Evolutionary conservation across 2,113 vertebrate species (phyloP), one percentile per base, ranked within the genome.

Genomic region (Astatotilapia flaviijosephi): DNA sequence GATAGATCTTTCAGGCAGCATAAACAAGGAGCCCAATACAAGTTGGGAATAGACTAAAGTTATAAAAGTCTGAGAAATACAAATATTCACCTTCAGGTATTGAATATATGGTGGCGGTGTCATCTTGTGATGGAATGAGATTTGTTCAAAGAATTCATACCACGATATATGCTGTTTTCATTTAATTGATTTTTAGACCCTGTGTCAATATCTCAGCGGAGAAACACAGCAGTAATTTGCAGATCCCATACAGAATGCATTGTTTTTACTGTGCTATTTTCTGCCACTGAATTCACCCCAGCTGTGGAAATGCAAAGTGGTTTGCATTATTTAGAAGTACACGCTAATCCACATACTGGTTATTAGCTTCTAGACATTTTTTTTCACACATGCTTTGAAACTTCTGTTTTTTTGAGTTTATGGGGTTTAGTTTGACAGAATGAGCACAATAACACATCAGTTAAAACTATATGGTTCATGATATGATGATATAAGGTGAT

Each of bases 1-100:
- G 88, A 95, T 91, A 90, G 93, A 94, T 95, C 85, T 93, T 91
- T 88, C 87, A 91, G 91, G 91, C 58, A 28, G 79, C 89, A 89
- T 93, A 93, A 95, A 94, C 90, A 95, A 94, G 83, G 92, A 85
- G 86, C 82, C 86, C 68, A 89, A 93, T 91, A 91, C 62, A 55
- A 91, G 83, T 45, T 86, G 90, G 91, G 88, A 93, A 91, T 86
- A 90, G 90, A 94, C 86, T 82, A 21, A 85, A 91, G 89, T 92
- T 93, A 91, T 85, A 88, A 92, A 93, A 91, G 80, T 90, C 91
- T 91, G 62, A 87, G 80, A 94, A 91, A 94, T 91, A 94, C 90
- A 95, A 92, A 96, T 93, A 93, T 94, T 92, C 84, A 87, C 93
- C 93, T 91, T 90, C 2, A 86, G 92, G 84, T 94, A 86, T 86